phyloP scores from a whole-genome alignment of 2,888 invertebrate genomes.

The Eupithecia exiguata region DNA sequence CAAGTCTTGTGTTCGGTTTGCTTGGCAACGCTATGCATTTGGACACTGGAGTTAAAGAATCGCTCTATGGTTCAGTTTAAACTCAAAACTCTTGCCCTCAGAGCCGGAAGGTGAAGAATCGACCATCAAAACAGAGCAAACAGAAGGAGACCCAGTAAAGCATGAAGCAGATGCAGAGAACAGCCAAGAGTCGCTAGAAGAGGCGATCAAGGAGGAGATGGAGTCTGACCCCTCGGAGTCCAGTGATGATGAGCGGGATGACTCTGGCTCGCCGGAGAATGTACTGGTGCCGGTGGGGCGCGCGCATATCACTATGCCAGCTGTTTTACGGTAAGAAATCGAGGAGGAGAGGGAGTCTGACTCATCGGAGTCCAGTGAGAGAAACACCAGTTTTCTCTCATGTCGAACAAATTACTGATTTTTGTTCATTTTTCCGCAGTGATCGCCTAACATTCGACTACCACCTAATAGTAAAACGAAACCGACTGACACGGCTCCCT shows the following conservation, averaged over 20 bases:
- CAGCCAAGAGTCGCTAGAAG: conserved; percentile 46
- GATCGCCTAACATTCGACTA: conserved; percentile 80
- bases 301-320: neutral
- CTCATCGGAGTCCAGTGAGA: neutral
- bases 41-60: no score
- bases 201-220: conserved; percentile 47
- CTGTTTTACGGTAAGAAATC: conserved; percentile 29
- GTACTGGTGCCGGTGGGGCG: conserved; percentile 24
- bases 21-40: no score
- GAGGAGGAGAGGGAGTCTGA: neutral
- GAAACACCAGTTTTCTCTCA: no score
- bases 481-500: conserved; percentile 71
- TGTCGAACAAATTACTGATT: neutral
- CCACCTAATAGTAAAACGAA: conserved; percentile 78
- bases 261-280: conserved; percentile 6
- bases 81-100: neutral
- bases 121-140: neutral
- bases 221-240: conserved; percentile 28
- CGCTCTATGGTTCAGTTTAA: no score
- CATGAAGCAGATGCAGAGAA: conserved; percentile 15
- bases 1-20: no score
- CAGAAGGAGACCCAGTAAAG: neutral
- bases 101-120: conserved; percentile 23
- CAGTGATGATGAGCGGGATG: conserved; percentile 16
- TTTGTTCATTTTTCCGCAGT: conserved; percentile 49